Base-by-base conservation (phyloP, 2,888 invertebrate genomes). In the Pterostichus niger region DNA sequence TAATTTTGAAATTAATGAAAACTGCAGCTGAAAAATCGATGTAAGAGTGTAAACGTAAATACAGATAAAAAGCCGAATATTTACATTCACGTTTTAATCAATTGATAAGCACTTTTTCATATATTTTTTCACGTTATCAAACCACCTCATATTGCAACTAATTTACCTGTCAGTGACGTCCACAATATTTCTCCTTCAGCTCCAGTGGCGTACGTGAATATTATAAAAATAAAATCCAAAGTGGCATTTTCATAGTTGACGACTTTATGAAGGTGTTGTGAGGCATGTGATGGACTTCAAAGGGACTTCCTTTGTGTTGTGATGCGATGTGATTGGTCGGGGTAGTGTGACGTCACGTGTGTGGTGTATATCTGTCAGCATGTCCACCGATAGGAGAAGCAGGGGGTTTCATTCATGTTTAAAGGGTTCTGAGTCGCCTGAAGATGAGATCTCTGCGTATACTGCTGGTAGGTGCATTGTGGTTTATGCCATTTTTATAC, bases 371-470 rank as follows among this genome's bases (percentile, higher is more conserved):
- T 61, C 71, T 52, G 83, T 83, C 79, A 79, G 86, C 86, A 91
- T 91, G 91, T 91, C 91, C 86, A 91, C 91, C 88, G 92, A 92
- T 88, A 90, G 93, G 85, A 91, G 94, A 84, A 93, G 93, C 73
- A 91, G 94, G 88, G 93, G 94, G 88, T 94, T 94, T 89, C 94
- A 94, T 90, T 93, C 94, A 84, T 94, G 94, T 87, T 91, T 94
- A 86, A 93, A 94, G 86, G 94, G 94, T 49, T 91, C 92, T 84
- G 91, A 91, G 84, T 91, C 91, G 85, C 86, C 86, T 13, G 87
- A 86, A 17, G 87, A 87, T 35, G 85, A 85, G 64, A 54, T 77
- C 15, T 46, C 71, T 40, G 75, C 75, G 13, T 82, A 82, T 46
- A 46, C 49, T 46, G 59, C 59, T 59, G 82, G 82, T 82, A 71